Percentiles rank a stretch among this genome's conserved stretches.
Evolutionary conservation across 2,797 vertebrate species (phyloP).

Genomic region (Apogon hyalosoma): DNA sequence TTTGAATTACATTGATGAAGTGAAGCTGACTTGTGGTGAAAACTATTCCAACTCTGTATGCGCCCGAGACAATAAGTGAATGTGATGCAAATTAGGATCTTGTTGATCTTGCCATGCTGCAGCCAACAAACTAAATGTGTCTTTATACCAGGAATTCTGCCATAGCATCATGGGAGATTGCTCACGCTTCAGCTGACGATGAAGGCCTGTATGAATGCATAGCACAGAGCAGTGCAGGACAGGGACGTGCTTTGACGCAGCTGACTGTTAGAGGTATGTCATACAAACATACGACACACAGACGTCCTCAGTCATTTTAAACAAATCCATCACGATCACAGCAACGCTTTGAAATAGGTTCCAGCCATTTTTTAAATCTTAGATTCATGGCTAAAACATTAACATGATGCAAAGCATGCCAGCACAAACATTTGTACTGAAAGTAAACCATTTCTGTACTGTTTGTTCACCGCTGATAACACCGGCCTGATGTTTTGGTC

Average conservation of each 20-base stretch:
- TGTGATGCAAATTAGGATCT: conserved; percentile 41
- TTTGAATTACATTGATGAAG: conserved; percentile 65
- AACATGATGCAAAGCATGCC: conserved; percentile 34
- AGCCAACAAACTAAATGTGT: conserved; percentile 44
- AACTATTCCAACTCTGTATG: conserved; percentile 40
- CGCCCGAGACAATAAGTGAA: conserved; percentile 32
- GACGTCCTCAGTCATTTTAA: neutral
- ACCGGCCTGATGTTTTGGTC: conserved; percentile 31
- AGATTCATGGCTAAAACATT: conserved; percentile 35
- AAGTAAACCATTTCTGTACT: conserved; percentile 50
- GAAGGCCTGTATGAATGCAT: conserved; percentile 91
- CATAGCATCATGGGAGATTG: conserved; percentile 91
- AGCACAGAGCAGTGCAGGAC: conserved; percentile 87
- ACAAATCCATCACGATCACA: conserved; percentile 20
- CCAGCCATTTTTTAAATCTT: conserved; percentile 30
- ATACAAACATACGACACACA: conserved; percentile 18
- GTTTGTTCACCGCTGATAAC: conserved; percentile 49
- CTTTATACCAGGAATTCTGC: conserved; percentile 82
- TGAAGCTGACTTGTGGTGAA: conserved; percentile 54
- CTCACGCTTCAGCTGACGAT: conserved; percentile 79
- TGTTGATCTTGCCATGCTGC: conserved; percentile 23
- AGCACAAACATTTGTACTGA: conserved; percentile 61
- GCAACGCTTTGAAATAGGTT: conserved; percentile 50
- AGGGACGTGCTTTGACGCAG: conserved; percentile 81
- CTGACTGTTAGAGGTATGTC: conserved; percentile 88